Conservation (phyloP, 1,140 invertebrate species). For the Aphis craccivora region DNA sequence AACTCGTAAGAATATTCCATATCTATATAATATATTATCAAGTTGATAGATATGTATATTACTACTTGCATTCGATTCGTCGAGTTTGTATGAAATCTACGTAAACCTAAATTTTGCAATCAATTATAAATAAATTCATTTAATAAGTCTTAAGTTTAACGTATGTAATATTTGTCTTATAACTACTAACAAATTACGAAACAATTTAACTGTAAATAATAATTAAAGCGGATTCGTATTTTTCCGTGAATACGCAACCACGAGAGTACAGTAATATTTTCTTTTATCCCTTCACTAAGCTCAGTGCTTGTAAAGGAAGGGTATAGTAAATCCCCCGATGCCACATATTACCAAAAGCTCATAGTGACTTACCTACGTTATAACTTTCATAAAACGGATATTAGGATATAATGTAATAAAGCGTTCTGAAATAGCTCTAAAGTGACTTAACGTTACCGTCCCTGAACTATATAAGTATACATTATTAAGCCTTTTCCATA, state of each 20-base stretch:
- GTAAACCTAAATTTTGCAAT: not conserved
- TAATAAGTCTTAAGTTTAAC: not conserved
- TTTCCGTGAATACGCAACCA: not conserved
- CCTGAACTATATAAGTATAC: not conserved
- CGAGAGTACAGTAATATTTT: not conserved
- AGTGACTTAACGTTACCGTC: conserved; percentile 5
- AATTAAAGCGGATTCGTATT: not conserved
- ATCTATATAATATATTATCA: not conserved
- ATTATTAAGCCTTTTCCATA: not conserved
- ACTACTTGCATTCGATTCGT: not conserved
- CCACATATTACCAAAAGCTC: conserved; percentile 40
- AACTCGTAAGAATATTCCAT: not conserved
- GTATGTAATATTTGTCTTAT: not conserved
- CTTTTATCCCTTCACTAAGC: conserved; percentile 21
- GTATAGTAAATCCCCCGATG: not conserved
- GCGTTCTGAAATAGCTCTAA: not conserved
- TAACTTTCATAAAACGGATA: conserved; percentile 37
- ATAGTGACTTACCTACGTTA: conserved; percentile 41
- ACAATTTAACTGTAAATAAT: not conserved
- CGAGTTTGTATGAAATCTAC: no score
- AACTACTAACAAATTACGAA: not conserved
- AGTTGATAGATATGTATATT: not conserved
- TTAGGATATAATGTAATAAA: conserved; percentile 37
- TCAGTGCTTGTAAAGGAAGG: conserved; percentile 27
- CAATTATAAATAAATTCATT: not conserved